Base-by-base conservation (phyloP, 2,888 invertebrate genomes). In the Agonopterix subpropinquella region DNA sequence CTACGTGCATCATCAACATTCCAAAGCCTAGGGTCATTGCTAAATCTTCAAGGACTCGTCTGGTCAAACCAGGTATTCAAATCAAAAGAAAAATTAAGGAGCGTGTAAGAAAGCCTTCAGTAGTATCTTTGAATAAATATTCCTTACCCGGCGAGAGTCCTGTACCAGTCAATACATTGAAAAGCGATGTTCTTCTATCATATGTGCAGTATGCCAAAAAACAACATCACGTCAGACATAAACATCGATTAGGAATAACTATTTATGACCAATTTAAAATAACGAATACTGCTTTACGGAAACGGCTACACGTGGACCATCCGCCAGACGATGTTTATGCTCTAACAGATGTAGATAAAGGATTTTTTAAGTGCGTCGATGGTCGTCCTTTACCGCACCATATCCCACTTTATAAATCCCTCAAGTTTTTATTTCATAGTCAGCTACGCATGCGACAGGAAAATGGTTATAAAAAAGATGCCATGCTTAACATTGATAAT, bases 401-500 rank as follows among this genome's bases (percentile, higher is more conserved):
- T 47, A 63, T 63, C 28, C 71, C 70, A 15, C 53, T 68, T 15
- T 82, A 62, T 56, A 83, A 80, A 63, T 71, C 78, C 8, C 55
- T 80, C 1, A 72, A 70, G 58, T 48, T 50, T 52, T 49, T 68
- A 13, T 64, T 71, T 44, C 68, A 70, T 58, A 55, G 68, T 50
- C 56, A 66, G 37, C 44, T 81, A 44, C 60, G 75, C 52, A 51
- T 67, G 36, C 70, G 61, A 53, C 70, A 75, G 47, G 73, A 81
- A 56, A 65, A 83, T 15, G 89, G 87, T 0, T 81, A 75, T 46
- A 78, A 80, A 61, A 77, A 74, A 47, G 90, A 91, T 59, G 77
- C 78, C 49, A 73, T 82, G 53, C 67, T 90, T 45, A 84, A 90
- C 45, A 90, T 92, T 35, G 89, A 92, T 49, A 81, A 81, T 48